Conservation (phyloP, 2,888 invertebrate genomes). For the Cremastobaeus sp. region DNA sequence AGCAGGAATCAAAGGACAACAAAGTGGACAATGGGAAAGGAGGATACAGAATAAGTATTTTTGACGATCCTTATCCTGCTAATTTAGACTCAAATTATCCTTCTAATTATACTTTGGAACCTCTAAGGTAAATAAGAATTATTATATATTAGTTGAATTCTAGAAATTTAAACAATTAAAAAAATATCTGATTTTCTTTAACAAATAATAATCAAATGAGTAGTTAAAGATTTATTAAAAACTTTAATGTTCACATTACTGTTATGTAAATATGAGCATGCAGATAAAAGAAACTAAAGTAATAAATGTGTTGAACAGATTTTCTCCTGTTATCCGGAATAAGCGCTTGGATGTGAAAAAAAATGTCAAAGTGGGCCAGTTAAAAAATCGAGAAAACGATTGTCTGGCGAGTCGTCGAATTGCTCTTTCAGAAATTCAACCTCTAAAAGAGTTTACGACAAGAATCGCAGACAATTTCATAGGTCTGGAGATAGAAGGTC, state of each 20-base stretch:
- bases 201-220: too few relatives aligned
- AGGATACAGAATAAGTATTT: conserved; percentile 1
- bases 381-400: conserved; percentile 25
- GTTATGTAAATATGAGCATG: too few relatives aligned
- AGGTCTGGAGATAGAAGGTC: conserved; percentile 23
- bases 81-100: too few relatives aligned
- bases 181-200: too few relatives aligned
- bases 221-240: too few relatives aligned
- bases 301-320: conserved; percentile 14
- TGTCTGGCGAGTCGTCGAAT: conserved; percentile 7
- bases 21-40: background rate
- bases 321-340: conserved; percentile 2
- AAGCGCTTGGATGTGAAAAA: conserved; percentile 11
- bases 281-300: too few relatives aligned
- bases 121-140: background rate
- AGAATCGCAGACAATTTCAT: conserved; percentile 8
- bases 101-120: too few relatives aligned
- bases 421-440: conserved; percentile 16
- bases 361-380: background rate
- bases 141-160: too few relatives aligned
- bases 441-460: conserved; percentile 10
- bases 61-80: background rate
- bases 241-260: too few relatives aligned
- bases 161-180: too few relatives aligned
- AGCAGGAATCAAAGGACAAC: background rate